Conservation (phyloP, 2,113 vertebrate genomes). For the Gila orcuttii region DNA sequence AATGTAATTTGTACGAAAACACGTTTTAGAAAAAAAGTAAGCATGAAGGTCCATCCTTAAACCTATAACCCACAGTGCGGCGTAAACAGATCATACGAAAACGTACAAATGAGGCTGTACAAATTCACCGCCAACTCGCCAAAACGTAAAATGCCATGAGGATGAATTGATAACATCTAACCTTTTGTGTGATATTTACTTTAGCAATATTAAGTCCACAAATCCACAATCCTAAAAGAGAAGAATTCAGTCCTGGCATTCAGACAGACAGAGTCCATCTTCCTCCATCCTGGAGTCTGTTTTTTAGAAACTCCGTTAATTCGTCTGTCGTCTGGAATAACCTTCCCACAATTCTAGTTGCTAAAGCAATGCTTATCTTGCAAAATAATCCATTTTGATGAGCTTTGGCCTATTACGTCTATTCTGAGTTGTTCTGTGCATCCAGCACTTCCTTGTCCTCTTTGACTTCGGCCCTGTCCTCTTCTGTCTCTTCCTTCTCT, state of each 20-base stretch:
- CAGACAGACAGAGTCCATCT: not conserved
- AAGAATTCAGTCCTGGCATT: not conserved
- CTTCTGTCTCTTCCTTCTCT: constrained; percentile 39
- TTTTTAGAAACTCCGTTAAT: not conserved
- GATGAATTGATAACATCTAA: not conserved
- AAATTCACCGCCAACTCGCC: not conserved
- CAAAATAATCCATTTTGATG: not conserved
- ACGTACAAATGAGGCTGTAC: not conserved
- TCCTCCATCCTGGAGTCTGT: not conserved
- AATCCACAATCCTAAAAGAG: not conserved
- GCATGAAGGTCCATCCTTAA: not conserved
- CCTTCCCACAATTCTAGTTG: not conserved
- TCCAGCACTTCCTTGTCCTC: constrained; percentile 26
- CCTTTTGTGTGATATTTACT: not conserved
- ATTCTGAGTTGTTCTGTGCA: constrained; percentile 35
- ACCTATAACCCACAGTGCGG: not conserved
- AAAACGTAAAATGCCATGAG: not conserved
- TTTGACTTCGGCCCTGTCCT: constrained; percentile 26
- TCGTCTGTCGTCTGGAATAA: not conserved
- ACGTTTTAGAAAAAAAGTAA: not conserved
- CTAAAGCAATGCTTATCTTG: not conserved
- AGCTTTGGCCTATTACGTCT: constrained; percentile 22
- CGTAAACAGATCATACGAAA: not conserved
- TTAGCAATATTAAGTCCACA: not conserved
- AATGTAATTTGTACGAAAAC: not conserved